Evolutionary conservation across 2,797 vertebrate species (phyloP).

Genomic region (Arvicola amphibius): DNA sequence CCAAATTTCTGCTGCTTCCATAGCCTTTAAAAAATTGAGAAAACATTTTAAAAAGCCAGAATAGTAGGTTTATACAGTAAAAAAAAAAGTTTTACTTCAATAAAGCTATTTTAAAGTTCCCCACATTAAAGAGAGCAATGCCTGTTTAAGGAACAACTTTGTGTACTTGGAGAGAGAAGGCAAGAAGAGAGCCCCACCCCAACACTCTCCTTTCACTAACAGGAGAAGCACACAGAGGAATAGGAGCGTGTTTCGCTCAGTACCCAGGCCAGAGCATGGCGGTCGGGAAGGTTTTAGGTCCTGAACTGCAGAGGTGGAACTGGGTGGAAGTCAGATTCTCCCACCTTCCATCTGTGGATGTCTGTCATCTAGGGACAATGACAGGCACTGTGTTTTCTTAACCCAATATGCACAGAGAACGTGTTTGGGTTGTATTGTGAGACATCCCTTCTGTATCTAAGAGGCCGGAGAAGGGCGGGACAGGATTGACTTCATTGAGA

Average conservation of each 20-base stretch:
- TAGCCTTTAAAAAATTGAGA: background rate
- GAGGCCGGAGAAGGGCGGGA: constrained; percentile 26
- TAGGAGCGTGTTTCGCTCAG: background rate
- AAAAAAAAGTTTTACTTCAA: constrained; percentile 1
- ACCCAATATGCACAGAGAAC: constrained; percentile 74
- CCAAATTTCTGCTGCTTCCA: constrained; percentile 2
- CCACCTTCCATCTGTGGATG: constrained; percentile 70
- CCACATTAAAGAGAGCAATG: background rate
- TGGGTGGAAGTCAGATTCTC: background rate
- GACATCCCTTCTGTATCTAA: constrained; percentile 39
- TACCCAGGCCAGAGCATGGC: background rate
- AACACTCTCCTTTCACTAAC: background rate
- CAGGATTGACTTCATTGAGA: constrained; percentile 64
- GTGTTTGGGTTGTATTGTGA: constrained; percentile 79
- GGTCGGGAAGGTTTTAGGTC: constrained; percentile 18
- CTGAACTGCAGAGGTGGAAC: background rate
- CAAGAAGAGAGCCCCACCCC: background rate
- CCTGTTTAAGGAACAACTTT: background rate
- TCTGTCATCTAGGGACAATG: constrained; percentile 77
- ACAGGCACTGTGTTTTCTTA: constrained; percentile 70
- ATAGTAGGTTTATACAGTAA: constrained; percentile 15
- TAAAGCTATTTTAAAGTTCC: background rate
- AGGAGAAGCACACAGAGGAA: background rate
- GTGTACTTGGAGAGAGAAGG: background rate
- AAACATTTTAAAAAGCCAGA: constrained; percentile 26